A percentile compares a stretch with the other conserved stretches of the same genome.
Conservation (phyloP, 92 coral and sea anemone genomes). For the Porites evermanni region DNA sequence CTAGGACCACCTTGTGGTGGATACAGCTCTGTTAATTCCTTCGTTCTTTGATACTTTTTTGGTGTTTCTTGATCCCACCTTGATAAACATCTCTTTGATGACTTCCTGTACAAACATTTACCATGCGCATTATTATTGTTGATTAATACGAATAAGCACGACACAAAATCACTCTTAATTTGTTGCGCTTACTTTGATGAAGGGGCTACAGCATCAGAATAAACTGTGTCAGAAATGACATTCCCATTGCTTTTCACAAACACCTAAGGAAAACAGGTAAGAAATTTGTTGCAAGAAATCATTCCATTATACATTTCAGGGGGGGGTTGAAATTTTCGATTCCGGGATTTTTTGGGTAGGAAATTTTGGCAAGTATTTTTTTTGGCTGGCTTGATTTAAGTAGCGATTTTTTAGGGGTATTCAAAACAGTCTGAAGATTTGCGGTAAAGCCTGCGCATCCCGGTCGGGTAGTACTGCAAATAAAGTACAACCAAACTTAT, state of each 20-base stretch:
- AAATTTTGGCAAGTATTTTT: too few relatives aligned
- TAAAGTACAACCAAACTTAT: too few relatives aligned
- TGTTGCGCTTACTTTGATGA: slow-evolving; percentile 18
- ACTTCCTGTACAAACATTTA: slow-evolving; percentile 29
- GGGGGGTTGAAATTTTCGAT: too few relatives aligned
- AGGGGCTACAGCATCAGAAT: not conserved
- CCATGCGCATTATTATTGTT: not conserved
- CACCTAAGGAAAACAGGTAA: not conserved
- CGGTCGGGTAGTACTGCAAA: too few relatives aligned
- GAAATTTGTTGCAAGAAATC: not conserved
- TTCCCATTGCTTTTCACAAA: slow-evolving; percentile 3
- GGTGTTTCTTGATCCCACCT: slow-evolving; percentile 68
- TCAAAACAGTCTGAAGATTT: too few relatives aligned
- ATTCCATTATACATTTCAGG: not conserved
- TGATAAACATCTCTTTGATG: slow-evolving; percentile 32
- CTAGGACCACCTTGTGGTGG: not conserved
- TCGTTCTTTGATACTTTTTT: not conserved
- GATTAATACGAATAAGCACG: not conserved
- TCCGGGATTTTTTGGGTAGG: too few relatives aligned
- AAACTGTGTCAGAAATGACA: slow-evolving; percentile 31
- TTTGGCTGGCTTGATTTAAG: too few relatives aligned
- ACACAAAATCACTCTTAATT: not conserved
- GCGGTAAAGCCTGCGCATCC: too few relatives aligned
- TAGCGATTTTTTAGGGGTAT: too few relatives aligned
- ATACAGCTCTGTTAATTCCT: not conserved